Evolutionary conservation across 2,797 vertebrate species (phyloP).

Genomic region (Pampus argenteus): DNA sequence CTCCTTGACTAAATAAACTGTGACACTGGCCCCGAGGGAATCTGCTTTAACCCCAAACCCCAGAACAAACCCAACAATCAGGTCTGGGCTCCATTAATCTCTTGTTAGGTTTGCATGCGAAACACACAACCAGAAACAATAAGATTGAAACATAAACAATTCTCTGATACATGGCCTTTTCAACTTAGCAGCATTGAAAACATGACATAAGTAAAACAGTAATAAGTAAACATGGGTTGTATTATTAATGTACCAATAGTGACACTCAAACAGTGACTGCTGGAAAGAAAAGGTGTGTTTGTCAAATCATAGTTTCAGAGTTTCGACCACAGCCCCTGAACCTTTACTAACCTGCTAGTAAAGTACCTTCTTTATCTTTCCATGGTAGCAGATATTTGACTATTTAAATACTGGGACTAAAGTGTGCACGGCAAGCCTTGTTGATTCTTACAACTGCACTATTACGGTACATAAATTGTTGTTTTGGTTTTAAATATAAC

Average conservation of each 20-base stretch:
- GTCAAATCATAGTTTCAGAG: slow-evolving; percentile 54
- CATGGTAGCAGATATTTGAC: slow-evolving; percentile 34
- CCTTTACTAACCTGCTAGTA: slow-evolving; percentile 25
- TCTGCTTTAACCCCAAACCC: slow-evolving; percentile 57
- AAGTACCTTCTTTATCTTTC: slow-evolving; percentile 38
- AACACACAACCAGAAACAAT: slow-evolving; percentile 14
- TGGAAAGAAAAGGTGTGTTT: slow-evolving; percentile 62
- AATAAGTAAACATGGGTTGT: slow-evolving; percentile 23
- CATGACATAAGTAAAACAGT: too few relatives aligned
- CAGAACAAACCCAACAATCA: slow-evolving; percentile 61
- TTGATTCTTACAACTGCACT: slow-evolving; percentile 18
- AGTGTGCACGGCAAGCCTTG: slow-evolving; percentile 19
- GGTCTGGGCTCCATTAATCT: slow-evolving; percentile 50
- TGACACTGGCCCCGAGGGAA: slow-evolving; percentile 49
- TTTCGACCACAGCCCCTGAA: slow-evolving; percentile 48
- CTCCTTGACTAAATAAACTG: slow-evolving; percentile 47
- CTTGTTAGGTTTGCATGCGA: slow-evolving; percentile 12
- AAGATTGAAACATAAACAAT: neutral
- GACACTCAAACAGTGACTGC: slow-evolving; percentile 15
- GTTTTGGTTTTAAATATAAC: too few relatives aligned
- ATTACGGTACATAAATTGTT: too few relatives aligned
- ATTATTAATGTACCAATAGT: slow-evolving; percentile 11
- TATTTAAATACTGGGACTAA: slow-evolving; percentile 29
- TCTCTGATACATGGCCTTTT: neutral
- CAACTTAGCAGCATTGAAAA: neutral